These are phyloP conservation scores for Mellilla xanthometata DNA, from an alignment of 2,888 invertebrate genomes.

Conservation along the genomic window DNA sequence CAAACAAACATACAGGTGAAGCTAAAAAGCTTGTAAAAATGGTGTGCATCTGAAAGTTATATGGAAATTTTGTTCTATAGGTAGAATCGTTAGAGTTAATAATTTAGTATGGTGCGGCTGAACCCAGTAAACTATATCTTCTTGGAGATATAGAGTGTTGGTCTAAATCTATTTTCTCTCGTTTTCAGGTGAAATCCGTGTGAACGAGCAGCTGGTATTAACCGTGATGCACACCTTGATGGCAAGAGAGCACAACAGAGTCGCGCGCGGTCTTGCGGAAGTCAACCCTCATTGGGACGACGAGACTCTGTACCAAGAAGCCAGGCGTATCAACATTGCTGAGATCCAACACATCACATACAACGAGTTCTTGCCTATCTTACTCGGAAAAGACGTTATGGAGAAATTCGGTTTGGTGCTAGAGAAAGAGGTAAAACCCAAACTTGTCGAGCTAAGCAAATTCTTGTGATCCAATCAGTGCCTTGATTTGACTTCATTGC, in stretches of 20 bases:
- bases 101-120: too few relatives aligned
- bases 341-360: slow-evolving; percentile 95
- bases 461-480: too few relatives aligned
- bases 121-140: too few relatives aligned
- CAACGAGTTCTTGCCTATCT: slow-evolving; percentile 94
- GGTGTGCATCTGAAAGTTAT: too few relatives aligned
- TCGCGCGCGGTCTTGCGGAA: slow-evolving; percentile 88
- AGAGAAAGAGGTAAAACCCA: slow-evolving; percentile 85
- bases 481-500: too few relatives aligned
- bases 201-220: slow-evolving; percentile 94
- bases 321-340: slow-evolving; percentile 92
- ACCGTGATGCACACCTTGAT: slow-evolving; percentile 96
- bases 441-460: too few relatives aligned
- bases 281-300: slow-evolving; percentile 97
- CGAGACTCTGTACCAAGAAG: slow-evolving; percentile 94
- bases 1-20: too few relatives aligned
- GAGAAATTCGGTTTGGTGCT: slow-evolving; percentile 93
- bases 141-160: too few relatives aligned
- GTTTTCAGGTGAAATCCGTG: slow-evolving; percentile 91
- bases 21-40: too few relatives aligned
- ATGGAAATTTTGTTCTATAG: too few relatives aligned
- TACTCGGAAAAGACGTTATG: slow-evolving; percentile 95
- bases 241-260: slow-evolving; percentile 95
- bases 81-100: too few relatives aligned
- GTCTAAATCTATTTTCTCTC: too few relatives aligned